Evolutionary conservation across 2,797 vertebrate genomes (phyloP).

Genomic region (Urophycis tenuis): DNA sequence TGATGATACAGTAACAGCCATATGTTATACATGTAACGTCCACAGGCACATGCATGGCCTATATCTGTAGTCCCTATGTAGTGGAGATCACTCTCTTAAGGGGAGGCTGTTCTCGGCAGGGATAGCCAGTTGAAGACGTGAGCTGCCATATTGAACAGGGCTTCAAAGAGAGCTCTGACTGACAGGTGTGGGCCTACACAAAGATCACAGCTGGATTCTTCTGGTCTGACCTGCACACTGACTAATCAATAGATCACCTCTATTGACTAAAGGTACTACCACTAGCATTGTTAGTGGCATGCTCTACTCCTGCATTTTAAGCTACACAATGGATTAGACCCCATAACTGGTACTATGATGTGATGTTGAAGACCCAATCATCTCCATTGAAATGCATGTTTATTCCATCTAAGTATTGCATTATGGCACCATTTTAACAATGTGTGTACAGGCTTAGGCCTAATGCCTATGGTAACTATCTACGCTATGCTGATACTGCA

Average conservation of each 20-base stretch:
- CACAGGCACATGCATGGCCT: not conserved
- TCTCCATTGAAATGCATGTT: not conserved
- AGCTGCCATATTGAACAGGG: not conserved
- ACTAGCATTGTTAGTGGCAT: not conserved
- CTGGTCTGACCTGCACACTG: not conserved
- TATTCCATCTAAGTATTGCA: not conserved
- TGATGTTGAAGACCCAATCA: too few relatives aligned
- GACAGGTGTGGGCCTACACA: not conserved
- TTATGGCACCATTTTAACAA: too few relatives aligned
- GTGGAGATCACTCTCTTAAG: not conserved
- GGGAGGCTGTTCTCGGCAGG: not conserved
- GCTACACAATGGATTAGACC: not conserved
- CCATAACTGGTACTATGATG: not conserved
- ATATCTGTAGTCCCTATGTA: not conserved
- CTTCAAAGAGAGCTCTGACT: not conserved
- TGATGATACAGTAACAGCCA: not conserved
- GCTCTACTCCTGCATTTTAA: not conserved
- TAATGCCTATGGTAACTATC: not conserved
- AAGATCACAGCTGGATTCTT: conserved; percentile 1
- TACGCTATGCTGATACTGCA: not conserved
- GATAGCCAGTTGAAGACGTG: not conserved
- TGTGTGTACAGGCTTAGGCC: not conserved
- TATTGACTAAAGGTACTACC: not conserved
- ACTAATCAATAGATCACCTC: conserved; percentile 1
- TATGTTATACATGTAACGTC: not conserved